A percentile compares a stretch with the other conserved stretches of the same genome.
These are phyloP conservation scores for Steinernema hermaphroditum DNA, from an alignment of 2,888 invertebrate species.

Conservation along the genomic window DNA sequence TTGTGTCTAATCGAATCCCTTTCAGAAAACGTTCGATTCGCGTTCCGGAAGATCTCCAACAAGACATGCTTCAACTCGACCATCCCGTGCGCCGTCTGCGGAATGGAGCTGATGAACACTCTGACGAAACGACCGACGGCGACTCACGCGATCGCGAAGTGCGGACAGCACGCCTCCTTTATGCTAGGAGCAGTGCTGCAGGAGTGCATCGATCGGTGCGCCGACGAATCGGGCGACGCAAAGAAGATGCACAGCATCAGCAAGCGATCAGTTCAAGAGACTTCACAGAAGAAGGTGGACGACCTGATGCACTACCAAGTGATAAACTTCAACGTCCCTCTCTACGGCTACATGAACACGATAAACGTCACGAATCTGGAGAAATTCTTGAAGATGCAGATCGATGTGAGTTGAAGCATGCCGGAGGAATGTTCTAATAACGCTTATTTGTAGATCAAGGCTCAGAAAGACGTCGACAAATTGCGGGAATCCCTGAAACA, in stretches of 20 bases:
- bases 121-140: not conserved
- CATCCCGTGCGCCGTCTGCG: not conserved
- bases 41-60: not conserved
- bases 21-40: not conserved
- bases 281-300: constrained; percentile 39
- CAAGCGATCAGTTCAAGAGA: constrained; percentile 39
- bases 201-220: not conserved
- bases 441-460: not conserved
- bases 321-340: not conserved
- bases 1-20: not conserved
- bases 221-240: not conserved
- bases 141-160: not conserved
- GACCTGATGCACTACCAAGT: not conserved
- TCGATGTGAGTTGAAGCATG: not conserved
- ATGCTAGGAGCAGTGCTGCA: not conserved
- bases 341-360: constrained; percentile 14
- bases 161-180: not conserved
- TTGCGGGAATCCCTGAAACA: not conserved
- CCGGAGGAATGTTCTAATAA: not conserved
- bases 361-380: not conserved
- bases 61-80: not conserved
- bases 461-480: not conserved
- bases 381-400: constrained; percentile 1
- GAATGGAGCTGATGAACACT: not conserved
- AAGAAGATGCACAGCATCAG: not conserved